phyloP scores from a whole-genome alignment of 2,888 invertebrate genomes.

The Xanthorhoe spadicearia region DNA sequence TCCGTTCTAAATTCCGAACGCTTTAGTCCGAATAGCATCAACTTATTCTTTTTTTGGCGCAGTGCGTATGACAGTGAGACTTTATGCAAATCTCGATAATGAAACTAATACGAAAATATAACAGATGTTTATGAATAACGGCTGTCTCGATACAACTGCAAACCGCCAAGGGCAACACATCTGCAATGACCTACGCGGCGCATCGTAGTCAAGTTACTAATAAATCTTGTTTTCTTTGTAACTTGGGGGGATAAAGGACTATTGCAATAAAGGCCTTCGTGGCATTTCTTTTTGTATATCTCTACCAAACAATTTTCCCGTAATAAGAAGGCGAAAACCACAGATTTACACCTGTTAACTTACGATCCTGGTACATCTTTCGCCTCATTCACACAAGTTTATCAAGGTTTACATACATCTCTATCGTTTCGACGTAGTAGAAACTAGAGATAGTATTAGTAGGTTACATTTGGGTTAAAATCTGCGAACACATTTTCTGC shows the following conservation, averaged over 20 bases:
- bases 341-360: too few species aligned
- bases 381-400: background rate
- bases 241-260: background rate
- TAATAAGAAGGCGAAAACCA: too few species aligned
- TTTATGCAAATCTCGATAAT: conserved; percentile 15
- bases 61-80: conserved; percentile 1
- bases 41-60: conserved; percentile 10
- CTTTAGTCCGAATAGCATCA: background rate
- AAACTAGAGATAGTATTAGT: too few species aligned
- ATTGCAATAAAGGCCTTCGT: too few species aligned
- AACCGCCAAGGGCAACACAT: conserved; percentile 32
- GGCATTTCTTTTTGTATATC: too few species aligned
- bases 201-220: conserved; percentile 11
- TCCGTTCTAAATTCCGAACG: conserved; percentile 3
- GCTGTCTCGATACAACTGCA: conserved; percentile 24
- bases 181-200: conserved; percentile 32
- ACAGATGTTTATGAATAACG: conserved; percentile 19
- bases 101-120: conserved; percentile 9
- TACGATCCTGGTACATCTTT: background rate
- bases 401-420: background rate
- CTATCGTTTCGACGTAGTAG: too few species aligned
- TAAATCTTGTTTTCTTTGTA: background rate
- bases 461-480: background rate
- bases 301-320: too few species aligned
- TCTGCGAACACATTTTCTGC: background rate